Percentiles rank a stretch among this genome's conserved stretches.
These are phyloP conservation scores for Dolichallabes microphthalmus DNA, from an alignment of 2,113 vertebrate species.

Conservation along the genomic window DNA sequence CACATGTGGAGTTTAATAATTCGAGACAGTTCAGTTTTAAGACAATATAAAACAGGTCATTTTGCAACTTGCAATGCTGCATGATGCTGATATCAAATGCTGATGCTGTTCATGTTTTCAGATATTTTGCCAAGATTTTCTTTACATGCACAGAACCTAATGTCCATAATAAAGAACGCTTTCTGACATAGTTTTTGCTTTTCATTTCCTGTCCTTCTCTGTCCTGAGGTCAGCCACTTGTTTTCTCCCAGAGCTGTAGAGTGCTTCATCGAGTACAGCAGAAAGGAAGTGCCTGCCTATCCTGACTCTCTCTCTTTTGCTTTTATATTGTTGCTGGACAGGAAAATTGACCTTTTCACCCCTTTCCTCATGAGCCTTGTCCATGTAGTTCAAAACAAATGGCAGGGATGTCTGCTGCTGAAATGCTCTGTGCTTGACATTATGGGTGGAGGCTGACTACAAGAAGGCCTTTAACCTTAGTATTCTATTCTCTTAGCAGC, in stretches of 20 bases:
- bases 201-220: conserved; percentile 11
- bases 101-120: background rate
- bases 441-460: background rate
- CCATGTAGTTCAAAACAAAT: conserved; percentile 38
- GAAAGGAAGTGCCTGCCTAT: conserved; percentile 48
- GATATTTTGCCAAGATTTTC: background rate
- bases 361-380: background rate
- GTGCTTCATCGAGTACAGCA: conserved; percentile 1
- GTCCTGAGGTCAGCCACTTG: background rate
- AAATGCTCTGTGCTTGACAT: background rate
- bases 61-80: background rate
- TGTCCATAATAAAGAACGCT: conserved; percentile 13
- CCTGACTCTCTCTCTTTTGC: conserved; percentile 42
- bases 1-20: background rate
- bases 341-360: conserved; percentile 33
- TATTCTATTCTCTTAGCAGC: background rate
- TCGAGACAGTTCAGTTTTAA: background rate
- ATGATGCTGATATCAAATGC: background rate
- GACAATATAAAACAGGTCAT: background rate
- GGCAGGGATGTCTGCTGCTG: conserved; percentile 25
- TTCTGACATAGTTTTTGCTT: background rate
- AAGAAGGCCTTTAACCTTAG: background rate
- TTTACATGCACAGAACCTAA: background rate
- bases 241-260: background rate
- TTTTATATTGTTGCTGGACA: conserved; percentile 39